phyloP scores from a whole-genome alignment of 1,140 invertebrate species.

The Uloborus diversus region DNA sequence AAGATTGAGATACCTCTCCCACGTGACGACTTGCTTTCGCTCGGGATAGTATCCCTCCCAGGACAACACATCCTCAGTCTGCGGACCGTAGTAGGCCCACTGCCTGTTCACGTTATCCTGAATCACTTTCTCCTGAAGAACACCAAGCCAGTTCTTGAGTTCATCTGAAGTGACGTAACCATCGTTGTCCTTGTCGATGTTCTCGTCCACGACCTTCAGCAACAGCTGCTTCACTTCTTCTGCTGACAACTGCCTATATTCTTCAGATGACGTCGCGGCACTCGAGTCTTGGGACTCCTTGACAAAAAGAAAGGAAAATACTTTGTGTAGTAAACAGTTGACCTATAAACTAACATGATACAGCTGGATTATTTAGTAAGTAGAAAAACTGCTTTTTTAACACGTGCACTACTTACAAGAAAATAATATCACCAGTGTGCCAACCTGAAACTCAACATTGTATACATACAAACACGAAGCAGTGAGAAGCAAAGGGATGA shows the following conservation, averaged over 20 bases:
- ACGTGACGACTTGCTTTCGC: constrained; percentile 78
- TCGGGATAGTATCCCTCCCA: constrained; percentile 81
- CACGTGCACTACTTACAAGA: no score
- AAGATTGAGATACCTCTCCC: constrained; percentile 85
- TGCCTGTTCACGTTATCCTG: constrained; percentile 87
- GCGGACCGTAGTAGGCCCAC: constrained; percentile 73
- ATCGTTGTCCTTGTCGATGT: constrained; percentile 40
- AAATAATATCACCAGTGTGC: no score
- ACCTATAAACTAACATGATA: no score
- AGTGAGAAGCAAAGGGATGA: no score
- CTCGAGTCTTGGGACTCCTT: background rate
- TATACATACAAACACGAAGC: no score
- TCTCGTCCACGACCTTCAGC: constrained; percentile 40
- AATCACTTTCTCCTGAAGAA: constrained; percentile 78
- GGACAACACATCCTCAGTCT: constrained; percentile 59
- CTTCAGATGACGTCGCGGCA: background rate
- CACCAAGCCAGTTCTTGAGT: constrained; percentile 83
- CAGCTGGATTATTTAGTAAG: no score
- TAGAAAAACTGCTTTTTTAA: no score
- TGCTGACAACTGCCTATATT: constrained; percentile 30
- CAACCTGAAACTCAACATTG: no score
- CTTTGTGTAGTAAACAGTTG: no score
- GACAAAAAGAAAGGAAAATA: no score
- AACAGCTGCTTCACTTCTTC: constrained; percentile 46
- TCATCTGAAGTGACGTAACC: constrained; percentile 82